Evolutionary conservation across 2,113 vertebrate genomes (phyloP), one percentile per base, ranked within the genome.

Genomic region (Cyprinus carpio): DNA sequence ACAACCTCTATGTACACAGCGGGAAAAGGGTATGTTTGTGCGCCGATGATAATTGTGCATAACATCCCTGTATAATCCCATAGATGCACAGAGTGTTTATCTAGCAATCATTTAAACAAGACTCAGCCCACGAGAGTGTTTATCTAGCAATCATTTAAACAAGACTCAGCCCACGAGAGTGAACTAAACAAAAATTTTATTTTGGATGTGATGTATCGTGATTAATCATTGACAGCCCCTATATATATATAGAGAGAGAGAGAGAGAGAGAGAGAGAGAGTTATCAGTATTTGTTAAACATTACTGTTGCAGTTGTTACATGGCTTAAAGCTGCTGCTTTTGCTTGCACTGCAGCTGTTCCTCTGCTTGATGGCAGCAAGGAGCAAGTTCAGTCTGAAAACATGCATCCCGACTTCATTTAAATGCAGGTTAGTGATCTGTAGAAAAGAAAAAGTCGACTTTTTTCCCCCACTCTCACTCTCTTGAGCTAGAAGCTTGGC

Each of bases 341-440:
- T 6, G 18, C 23, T n/a, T 81, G 74, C 20, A 64, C 54, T 86
- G 76, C 82, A 74, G 43, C 5, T 15, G 12, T 43, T 80, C 18
- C 75, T 43, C 10, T 88, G 65, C 78, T 72, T 84, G 83, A 79
- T 87, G 87, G 83, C 85, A 84, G 72, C 87, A 84, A 56, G 43
- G 75, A 89, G 75, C 34, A 71, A 43, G 23, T 65, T 82, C 13
- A 75, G 27, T 16, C 43, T 43, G 4, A 62, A 67, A 23, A 23
- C 54, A 46, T 10, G 5, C 20, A 16, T 75, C 23, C 40, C 7
- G 3, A 23, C 40, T 40, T 67, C 8, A 31, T 58, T 62, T 37
- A 72, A 72, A 72, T 80, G 56, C 81, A 58, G 27, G 25, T 71
- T 80, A 74, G 13, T 65, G 69, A 49, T 75, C 43, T 64, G 69